Percentiles rank a stretch among this genome's conserved stretches.
Evolutionary conservation across 2,888 invertebrate species (phyloP).

Genomic region (Melipona bicolor): DNA sequence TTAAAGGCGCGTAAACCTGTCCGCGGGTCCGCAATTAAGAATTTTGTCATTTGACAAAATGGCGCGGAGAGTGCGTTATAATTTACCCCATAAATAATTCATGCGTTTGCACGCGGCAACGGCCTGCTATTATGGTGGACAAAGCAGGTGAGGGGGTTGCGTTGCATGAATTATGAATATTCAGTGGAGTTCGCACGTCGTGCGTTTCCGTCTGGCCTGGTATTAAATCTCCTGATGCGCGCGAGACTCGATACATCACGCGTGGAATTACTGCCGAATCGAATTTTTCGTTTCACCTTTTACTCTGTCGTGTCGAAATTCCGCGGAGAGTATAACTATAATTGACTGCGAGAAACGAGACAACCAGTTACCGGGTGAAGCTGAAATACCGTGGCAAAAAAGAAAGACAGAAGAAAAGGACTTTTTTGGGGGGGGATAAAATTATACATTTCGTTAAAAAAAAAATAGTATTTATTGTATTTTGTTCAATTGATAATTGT

Average conservation of each 20-base stretch:
- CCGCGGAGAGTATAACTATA: no score
- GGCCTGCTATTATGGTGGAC: constrained; percentile 71
- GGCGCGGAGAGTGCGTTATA: constrained; percentile 63
- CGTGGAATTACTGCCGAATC: not conserved
- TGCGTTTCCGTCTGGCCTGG: constrained; percentile 65
- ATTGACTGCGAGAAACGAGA: not conserved
- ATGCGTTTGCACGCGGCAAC: constrained; percentile 69
- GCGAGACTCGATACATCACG: constrained; percentile 26
- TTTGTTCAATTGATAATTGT: no score
- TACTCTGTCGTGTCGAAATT: not conserved
- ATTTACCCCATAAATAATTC: constrained; percentile 79
- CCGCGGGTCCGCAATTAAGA: constrained; percentile 70
- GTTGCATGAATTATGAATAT: constrained; percentile 77
- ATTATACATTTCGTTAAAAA: no score
- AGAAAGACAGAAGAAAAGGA: not conserved
- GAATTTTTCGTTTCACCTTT: not conserved
- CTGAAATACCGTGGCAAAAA: not conserved
- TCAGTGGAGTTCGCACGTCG: constrained; percentile 77
- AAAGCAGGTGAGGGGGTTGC: constrained; percentile 55
- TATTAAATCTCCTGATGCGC: constrained; percentile 51
- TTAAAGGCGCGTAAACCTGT: constrained; percentile 67
- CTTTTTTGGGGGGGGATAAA: no score
- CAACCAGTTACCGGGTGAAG: no score
- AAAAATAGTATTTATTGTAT: no score
- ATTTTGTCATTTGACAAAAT: constrained; percentile 69